phyloP scores from a whole-genome alignment of 35 echinoderm and acorn worm species.

The Eucidaris tribuloides region DNA sequence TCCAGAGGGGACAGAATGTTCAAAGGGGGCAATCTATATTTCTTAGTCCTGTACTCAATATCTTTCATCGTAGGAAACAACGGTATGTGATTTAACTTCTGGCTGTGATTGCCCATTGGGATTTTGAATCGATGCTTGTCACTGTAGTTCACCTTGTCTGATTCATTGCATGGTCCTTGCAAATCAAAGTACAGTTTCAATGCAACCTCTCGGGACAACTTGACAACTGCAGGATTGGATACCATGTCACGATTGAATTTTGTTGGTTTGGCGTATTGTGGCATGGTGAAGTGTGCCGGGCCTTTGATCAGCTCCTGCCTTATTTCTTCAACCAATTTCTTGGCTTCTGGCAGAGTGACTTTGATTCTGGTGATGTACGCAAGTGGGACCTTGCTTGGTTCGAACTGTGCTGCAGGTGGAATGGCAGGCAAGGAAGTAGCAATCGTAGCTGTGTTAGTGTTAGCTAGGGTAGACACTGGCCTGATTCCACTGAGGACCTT shows the following conservation, averaged over 20 bases:
- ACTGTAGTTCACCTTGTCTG: conserved; percentile 21
- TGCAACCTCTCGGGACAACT: conserved; percentile 30
- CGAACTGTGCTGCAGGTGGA: too few relatives aligned
- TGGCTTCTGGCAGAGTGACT: background rate
- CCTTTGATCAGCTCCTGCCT: conserved; percentile 2
- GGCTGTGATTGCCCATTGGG: conserved; percentile 37
- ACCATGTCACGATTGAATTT: conserved; percentile 25
- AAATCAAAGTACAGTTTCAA: conserved; percentile 40
- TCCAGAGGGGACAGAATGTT: conserved; percentile 19
- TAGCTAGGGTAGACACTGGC: too few relatives aligned
- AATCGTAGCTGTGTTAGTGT: too few relatives aligned
- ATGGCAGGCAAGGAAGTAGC: too few relatives aligned
- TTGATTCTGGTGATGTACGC: conserved; percentile 25
- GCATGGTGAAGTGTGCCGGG: background rate
- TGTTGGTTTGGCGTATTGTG: conserved; percentile 20
- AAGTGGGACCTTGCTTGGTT: conserved; percentile 8
- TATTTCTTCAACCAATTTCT: conserved; percentile 9
- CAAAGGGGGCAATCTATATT: conserved; percentile 17
- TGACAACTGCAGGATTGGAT: conserved; percentile 21
- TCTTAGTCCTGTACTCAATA: conserved; percentile 5
- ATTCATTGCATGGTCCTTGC: conserved; percentile 6
- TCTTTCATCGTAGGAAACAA: conserved; percentile 40
- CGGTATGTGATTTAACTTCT: conserved; percentile 36
- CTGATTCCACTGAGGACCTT: too few relatives aligned
- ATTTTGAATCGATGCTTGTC: conserved; percentile 41